Evolutionary conservation across 2,888 invertebrate genomes (phyloP).

Genomic region (Apodemia zela): DNA sequence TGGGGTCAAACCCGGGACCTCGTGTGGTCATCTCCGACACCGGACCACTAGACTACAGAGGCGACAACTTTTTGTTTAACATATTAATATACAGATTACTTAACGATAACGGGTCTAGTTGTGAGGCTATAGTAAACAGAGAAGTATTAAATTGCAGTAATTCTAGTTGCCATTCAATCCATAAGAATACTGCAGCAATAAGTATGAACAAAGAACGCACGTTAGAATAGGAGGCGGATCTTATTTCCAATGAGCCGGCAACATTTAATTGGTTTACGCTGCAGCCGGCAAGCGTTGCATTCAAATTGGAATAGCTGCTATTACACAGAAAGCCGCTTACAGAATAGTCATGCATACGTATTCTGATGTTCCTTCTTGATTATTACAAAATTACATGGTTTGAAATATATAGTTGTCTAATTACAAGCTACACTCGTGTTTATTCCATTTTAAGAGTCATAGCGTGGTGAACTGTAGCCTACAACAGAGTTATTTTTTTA

Average conservation of each 20-base stretch:
- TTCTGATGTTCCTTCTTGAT: not conserved
- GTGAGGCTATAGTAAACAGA: not conserved
- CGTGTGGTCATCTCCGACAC: too few relatives aligned
- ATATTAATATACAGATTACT: too few relatives aligned
- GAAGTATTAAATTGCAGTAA: not conserved
- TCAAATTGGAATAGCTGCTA: slow-evolving; percentile 39
- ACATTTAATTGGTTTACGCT: slow-evolving; percentile 55
- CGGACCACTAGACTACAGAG: too few relatives aligned
- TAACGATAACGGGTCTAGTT: too few relatives aligned
- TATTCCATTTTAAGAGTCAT: too few relatives aligned
- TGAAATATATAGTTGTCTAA: too few relatives aligned
- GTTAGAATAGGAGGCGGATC: slow-evolving; percentile 33
- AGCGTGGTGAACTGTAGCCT: too few relatives aligned
- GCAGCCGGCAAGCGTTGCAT: slow-evolving; percentile 45
- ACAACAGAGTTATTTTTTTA: too few relatives aligned
- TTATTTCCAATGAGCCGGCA: slow-evolving; percentile 55
- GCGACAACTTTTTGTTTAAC: too few relatives aligned
- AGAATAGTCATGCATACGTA: not conserved
- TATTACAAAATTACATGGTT: too few relatives aligned
- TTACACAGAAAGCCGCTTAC: not conserved
- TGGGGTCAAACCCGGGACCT: too few relatives aligned
- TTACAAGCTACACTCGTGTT: too few relatives aligned
- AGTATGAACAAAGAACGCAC: slow-evolving; percentile 27
- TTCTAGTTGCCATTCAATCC: not conserved
- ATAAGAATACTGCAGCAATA: slow-evolving; percentile 27